Base-by-base conservation (phyloP, 1,140 invertebrate species). In the Formica selysi region DNA sequence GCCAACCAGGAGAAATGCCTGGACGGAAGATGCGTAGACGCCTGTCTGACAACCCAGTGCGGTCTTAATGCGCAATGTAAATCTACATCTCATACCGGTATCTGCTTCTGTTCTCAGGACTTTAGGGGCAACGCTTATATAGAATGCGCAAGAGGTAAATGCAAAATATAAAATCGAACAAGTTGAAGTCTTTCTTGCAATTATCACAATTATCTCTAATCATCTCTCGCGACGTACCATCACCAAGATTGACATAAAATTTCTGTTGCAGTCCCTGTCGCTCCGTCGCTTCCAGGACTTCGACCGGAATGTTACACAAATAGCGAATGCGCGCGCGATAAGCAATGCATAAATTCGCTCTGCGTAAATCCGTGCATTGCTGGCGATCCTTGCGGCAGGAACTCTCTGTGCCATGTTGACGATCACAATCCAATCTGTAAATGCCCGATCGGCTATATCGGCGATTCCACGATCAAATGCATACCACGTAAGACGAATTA, bases 41-140 rank as follows among this genome's bases (percentile, higher is more conserved):
- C 97, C 19, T 99, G 98, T 91, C 96, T 96, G 61, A 95, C 97
- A 16, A 96, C 97, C 76, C 95, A 96, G 4, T 99, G 98, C 92
- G 98, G 98, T 71, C 95, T 97, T 2, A 98, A 98, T 91, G 98
- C 98, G 6, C 96, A 98, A 86, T 99, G 98, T 89, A 96, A 96
- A 91, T 96, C 98, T 3, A 93, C 96, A 8, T 96, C 97, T 87
- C 98, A 99, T 92, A 96, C 96, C 81, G 97, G 97, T 2, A 96
- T 97, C 19, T 99, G 98, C 91, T 95, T 96, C 13, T 99, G 98
- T 94, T 96, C 98, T 16, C 93, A 96, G 10, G 97, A 97, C 19
- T 98, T 98, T 93, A 96, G 96, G 57, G 98, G 98, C 90, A 98
- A 98, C 94, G 96, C 98, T 32, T 96, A 97, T 92, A 95, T 97